Evolutionary conservation across 2,797 vertebrate species (phyloP).

Genomic region (Cuculus canorus): DNA sequence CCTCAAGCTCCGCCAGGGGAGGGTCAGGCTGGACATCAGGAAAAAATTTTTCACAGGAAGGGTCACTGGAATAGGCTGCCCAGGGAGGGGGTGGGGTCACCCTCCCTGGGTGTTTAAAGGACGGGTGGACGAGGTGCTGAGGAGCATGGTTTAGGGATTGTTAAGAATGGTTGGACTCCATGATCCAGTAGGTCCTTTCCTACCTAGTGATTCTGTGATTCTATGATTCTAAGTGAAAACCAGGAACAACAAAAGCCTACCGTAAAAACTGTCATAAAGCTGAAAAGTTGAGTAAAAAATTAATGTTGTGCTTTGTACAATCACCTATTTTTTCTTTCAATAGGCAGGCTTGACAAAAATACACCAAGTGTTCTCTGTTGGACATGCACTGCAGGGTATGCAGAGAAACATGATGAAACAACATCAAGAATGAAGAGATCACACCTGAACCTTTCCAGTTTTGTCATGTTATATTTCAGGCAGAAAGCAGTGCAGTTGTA

Average conservation of each 20-base stretch:
- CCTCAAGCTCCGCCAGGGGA: too few species aligned
- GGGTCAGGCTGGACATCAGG: too few species aligned
- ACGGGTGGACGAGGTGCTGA: too few species aligned
- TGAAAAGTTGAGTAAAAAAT: rapidly evolving
- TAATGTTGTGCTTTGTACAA: background rate
- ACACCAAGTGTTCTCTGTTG: rapidly evolving
- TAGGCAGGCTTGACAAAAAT: background rate
- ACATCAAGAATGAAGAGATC: rapidly evolving
- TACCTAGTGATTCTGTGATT: too few species aligned
- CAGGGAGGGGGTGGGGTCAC: too few species aligned
- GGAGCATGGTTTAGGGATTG: too few species aligned
- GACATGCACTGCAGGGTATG: rapidly evolving
- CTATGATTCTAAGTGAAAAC: too few species aligned
- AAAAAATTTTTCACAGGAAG: too few species aligned
- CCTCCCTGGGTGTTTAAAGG: too few species aligned
- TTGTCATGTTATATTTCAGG: background rate
- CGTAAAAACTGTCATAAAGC: background rate
- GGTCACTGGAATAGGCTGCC: too few species aligned
- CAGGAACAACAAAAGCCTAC: background rate
- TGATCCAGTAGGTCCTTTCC: too few species aligned
- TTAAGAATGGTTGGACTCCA: too few species aligned
- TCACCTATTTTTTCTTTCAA: background rate
- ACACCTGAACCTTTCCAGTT: background rate
- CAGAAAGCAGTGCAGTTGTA: background rate
- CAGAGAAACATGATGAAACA: background rate